Conservation (phyloP, 2,113 vertebrate species). For the rat (Rattus norvegicus) region DNA sequence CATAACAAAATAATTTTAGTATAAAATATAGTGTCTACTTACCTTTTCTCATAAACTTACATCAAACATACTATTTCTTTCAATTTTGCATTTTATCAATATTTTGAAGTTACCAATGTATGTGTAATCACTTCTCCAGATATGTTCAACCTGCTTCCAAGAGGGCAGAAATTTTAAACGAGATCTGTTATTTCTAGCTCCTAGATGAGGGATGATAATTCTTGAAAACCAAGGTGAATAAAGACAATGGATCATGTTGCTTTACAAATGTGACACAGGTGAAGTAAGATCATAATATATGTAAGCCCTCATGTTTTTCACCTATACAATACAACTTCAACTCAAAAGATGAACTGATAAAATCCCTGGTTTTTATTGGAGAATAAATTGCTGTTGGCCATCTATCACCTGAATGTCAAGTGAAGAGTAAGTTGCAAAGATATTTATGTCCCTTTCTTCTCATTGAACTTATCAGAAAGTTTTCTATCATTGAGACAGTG, state of each 20-base stretch:
- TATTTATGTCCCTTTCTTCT: conserved; percentile 43
- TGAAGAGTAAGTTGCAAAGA: not conserved
- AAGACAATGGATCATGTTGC: not conserved
- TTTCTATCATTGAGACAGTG: conserved; percentile 48
- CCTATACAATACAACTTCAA: not conserved
- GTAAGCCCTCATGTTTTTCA: not conserved
- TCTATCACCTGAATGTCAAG: not conserved
- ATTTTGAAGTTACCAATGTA: not conserved
- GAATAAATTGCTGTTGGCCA: not conserved
- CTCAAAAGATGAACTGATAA: not conserved
- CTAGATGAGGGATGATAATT: not conserved
- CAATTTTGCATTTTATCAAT: rapidly evolving
- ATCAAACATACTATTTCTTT: not conserved
- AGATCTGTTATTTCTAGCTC: not conserved
- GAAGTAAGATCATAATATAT: not conserved
- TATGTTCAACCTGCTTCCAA: not conserved
- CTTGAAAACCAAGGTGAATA: not conserved
- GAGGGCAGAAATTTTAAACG: not conserved
- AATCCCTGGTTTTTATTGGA: conserved; percentile 19
- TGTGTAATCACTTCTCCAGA: not conserved
- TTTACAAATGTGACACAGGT: not conserved
- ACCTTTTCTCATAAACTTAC: not conserved
- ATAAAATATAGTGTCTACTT: not conserved
- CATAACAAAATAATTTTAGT: not conserved
- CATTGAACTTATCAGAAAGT: not conserved